phyloP scores from a whole-genome alignment of 2,888 invertebrate species.

The Furcula furcula region DNA sequence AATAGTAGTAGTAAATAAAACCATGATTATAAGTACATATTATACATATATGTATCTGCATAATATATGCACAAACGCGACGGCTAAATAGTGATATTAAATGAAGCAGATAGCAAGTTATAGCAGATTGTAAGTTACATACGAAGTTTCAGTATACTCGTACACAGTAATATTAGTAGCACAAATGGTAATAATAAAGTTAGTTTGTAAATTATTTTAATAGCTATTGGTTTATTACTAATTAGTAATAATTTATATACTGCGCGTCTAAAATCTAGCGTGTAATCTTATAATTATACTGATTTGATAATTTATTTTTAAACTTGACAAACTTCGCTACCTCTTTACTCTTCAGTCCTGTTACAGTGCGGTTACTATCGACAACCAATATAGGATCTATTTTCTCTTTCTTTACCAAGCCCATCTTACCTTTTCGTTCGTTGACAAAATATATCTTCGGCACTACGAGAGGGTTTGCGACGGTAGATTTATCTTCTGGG shows the following conservation, averaged over 20 bases:
- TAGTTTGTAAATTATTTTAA: too few relatives aligned
- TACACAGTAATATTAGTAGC: too few relatives aligned
- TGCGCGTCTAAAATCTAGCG: constrained; percentile 1
- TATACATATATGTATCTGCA: too few relatives aligned
- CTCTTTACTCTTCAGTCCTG: constrained; percentile 60
- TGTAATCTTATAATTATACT: constrained; percentile 9
- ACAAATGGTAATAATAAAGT: too few relatives aligned
- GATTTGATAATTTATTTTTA: constrained; percentile 49
- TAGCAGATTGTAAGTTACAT: too few relatives aligned
- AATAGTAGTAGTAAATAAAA: too few relatives aligned
- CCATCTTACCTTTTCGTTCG: constrained; percentile 22
- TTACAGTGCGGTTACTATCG: constrained; percentile 64
- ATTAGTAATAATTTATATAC: neutral
- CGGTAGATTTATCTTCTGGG: constrained; percentile 38
- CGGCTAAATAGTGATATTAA: too few relatives aligned
- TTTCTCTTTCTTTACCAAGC: constrained; percentile 26
- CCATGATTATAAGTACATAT: too few relatives aligned
- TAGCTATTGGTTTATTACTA: neutral
- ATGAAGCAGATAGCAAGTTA: too few relatives aligned
- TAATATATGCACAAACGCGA: too few relatives aligned
- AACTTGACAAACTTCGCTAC: constrained; percentile 57
- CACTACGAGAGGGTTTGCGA: constrained; percentile 33
- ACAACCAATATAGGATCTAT: constrained; percentile 55
- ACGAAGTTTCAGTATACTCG: too few relatives aligned
- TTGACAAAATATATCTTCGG: constrained; percentile 63